These are phyloP conservation scores for Cataglyphis hispanica DNA, from an alignment of 1,140 invertebrate species.

Conservation along the genomic window DNA sequence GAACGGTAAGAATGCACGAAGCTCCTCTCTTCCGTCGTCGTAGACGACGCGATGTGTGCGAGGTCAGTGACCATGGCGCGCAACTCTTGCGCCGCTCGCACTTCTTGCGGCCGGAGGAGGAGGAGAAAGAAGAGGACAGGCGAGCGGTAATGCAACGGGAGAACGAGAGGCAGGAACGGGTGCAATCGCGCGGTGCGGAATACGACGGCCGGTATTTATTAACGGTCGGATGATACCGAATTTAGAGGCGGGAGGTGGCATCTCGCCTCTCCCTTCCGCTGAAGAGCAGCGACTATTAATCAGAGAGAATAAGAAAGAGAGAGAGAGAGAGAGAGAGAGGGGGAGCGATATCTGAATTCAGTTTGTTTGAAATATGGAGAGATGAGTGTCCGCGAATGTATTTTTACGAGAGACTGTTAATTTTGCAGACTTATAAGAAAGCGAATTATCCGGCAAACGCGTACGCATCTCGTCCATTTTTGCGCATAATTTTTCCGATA, in stretches of 20 bases:
- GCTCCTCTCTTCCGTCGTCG: conserved; percentile 75
- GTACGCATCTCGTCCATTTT: neutral
- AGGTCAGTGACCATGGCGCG: conserved; percentile 81
- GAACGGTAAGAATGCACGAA: conserved; percentile 75
- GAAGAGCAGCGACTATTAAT: conserved; percentile 57
- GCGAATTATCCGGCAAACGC: conserved; percentile 8
- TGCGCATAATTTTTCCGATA: conserved; percentile 4
- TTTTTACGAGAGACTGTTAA: conserved; percentile 45
- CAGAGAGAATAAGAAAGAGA: conserved; percentile 3
- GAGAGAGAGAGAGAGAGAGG: conserved; percentile 55
- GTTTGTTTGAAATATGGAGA: conserved; percentile 16
- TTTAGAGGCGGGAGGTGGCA: conserved; percentile 63
- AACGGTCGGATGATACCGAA: conserved; percentile 71
- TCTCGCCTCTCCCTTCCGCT: neutral
- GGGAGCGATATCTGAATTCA: neutral
- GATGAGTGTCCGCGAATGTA: neutral
- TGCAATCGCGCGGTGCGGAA: conserved; percentile 49
- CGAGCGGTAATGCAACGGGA: conserved; percentile 46
- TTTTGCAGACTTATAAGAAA: conserved; percentile 11
- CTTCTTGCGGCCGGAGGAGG: conserved; percentile 65
- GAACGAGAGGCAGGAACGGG: conserved; percentile 19
- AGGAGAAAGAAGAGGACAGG: conserved; percentile 40
- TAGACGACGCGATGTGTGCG: conserved; percentile 76
- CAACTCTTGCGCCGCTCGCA: conserved; percentile 68
- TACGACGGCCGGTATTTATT: conserved; percentile 55